Base-by-base conservation (phyloP, 2,888 invertebrate genomes). In the Drosophila formosana region DNA sequence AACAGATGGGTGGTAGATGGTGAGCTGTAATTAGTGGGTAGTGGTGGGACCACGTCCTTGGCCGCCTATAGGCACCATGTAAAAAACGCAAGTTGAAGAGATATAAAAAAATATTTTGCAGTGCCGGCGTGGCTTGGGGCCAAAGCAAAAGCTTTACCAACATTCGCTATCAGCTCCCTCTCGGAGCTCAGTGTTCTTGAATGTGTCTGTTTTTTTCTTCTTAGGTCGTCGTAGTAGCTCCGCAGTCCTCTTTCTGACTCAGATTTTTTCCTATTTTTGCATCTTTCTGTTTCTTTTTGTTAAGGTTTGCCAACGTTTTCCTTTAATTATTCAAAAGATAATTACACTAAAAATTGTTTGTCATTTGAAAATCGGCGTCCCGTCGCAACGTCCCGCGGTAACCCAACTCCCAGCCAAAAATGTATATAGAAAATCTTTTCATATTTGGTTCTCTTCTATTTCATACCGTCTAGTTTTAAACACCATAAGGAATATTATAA, bases 321-420 rank as follows among this genome's bases (percentile, higher is more conserved):
- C 87, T 88, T 85, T 88, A 90, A 90, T 90, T 90, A 90, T 90
- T 87, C 90, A 90, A 90, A 89, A 90, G 89, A 90, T 90, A 90
- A 90, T 90, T 90, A 90, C 88, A 82, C 77, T 77, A 77, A 87
- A 76, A 73, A 75, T 69, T 75, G 72, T 76, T 76, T 77, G 69
- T 81, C 80, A 75, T 82, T 80, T 78, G 75, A 68, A 75, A 80
- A 78, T 64, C 60, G 73, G 62, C 56, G 51, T 43, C 66, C 66
- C 65, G 28, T 28, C 28, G 28, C 28, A 5, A 6, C 69, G 63
- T 64, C 62, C 64, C 64, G 57, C 78, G 83, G 82, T 65, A 76
- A 70, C 66, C 70, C 82, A 73, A 69, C 79, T 63, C 55, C 49
- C 73, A 67, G 71, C 60, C 70, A 57, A 65, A 72, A 85, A 82